Conservation (phyloP, 1,140 invertebrate genomes). For the Lamellibrachia luymesi region DNA sequence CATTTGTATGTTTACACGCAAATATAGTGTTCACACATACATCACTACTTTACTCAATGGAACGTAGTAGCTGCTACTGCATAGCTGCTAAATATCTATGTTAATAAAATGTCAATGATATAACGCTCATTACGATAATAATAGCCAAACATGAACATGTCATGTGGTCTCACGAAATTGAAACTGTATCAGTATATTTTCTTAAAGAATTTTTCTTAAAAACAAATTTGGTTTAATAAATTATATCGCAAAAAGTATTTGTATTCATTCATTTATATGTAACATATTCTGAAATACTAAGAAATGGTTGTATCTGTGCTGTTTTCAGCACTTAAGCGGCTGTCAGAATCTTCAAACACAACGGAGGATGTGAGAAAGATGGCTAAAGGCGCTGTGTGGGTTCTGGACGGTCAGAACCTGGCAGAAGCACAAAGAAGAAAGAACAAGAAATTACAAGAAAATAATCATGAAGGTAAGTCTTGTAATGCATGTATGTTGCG, state of each 20-base stretch:
- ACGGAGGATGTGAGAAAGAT: background rate
- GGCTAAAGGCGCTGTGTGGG: conserved; percentile 19
- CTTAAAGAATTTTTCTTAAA: background rate
- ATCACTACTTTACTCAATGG: background rate
- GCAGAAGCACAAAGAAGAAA: background rate
- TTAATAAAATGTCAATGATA: background rate
- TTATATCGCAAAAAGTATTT: background rate
- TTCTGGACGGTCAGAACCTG: background rate
- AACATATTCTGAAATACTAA: background rate
- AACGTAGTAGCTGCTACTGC: background rate
- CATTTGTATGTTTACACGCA: background rate
- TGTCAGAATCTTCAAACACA: background rate
- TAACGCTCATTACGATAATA: background rate
- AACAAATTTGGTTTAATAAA: background rate
- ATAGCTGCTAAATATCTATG: background rate
- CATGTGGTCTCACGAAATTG: background rate
- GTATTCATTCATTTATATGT: background rate
- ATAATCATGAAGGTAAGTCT: background rate
- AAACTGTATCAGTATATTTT: background rate
- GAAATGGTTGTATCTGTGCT: background rate
- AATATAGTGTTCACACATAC: background rate
- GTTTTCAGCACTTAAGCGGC: background rate
- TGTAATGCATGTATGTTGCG: too few species aligned
- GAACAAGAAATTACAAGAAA: background rate
- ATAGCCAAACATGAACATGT: background rate